Evolutionary conservation across 2,797 vertebrate species (phyloP).

Genomic region (Sebastolobus alascanus): DNA sequence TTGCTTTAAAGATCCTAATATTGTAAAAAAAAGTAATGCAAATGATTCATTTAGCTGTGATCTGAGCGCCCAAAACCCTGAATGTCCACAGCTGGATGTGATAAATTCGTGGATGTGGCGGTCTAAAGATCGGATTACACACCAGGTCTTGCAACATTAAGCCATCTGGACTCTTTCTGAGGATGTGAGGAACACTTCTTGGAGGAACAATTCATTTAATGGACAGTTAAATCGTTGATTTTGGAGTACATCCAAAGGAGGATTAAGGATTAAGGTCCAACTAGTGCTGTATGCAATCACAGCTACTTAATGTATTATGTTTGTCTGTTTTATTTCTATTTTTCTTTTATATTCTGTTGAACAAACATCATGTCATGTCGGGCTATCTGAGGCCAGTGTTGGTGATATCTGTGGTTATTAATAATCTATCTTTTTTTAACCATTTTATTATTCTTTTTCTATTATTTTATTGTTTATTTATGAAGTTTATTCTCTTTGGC

Average conservation of each 20-base stretch:
- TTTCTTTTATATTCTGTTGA: conserved; percentile 43
- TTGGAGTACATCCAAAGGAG: conserved; percentile 1
- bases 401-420: conserved; percentile 46
- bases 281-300: conserved; percentile 51
- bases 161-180: background rate
- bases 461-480: conserved; percentile 83
- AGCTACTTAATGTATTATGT: conserved; percentile 29
- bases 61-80: background rate
- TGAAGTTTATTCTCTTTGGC: conserved; percentile 73
- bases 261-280: conserved; percentile 7
- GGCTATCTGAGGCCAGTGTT: conserved; percentile 46
- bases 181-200: background rate
- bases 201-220: background rate
- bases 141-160: background rate
- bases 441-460: conserved; percentile 54
- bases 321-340: conserved; percentile 13
- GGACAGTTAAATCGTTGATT: background rate
- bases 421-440: conserved; percentile 45
- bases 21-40: background rate
- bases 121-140: conserved; percentile 2
- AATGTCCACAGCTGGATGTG: conserved; percentile 5
- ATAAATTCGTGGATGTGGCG: background rate
- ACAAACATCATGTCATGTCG: conserved; percentile 7
- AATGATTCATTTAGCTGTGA: background rate
- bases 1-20: background rate